Conservation (phyloP, 2,797 vertebrate species). For the Ctenochaetus hawaiiensis region DNA sequence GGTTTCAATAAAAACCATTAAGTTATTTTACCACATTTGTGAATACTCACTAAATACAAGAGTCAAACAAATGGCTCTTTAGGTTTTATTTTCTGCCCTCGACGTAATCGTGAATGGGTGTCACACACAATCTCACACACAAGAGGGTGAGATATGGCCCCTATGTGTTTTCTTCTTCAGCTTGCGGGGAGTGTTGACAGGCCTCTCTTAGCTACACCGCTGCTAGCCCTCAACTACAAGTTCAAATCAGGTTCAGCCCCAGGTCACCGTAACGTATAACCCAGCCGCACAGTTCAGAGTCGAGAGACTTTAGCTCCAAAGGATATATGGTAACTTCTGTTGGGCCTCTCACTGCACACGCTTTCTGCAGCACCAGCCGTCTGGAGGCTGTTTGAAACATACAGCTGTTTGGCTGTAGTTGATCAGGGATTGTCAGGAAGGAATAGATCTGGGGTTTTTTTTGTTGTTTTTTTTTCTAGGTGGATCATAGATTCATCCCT, state of each 20-base stretch:
- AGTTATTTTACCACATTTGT: not conserved
- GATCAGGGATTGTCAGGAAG: not conserved
- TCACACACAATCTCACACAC: constrained; percentile 47
- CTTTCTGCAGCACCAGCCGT: not conserved
- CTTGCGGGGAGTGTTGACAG: constrained; percentile 69
- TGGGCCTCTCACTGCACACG: constrained; percentile 33
- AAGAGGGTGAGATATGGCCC: constrained; percentile 64
- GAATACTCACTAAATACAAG: not conserved
- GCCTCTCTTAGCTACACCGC: constrained; percentile 52
- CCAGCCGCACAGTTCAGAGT: constrained; percentile 32
- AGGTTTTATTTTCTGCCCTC: constrained; percentile 28
- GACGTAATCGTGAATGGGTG: constrained; percentile 35
- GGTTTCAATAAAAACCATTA: not conserved
- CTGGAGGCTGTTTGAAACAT: constrained; percentile 35
- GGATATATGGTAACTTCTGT: constrained; percentile 32
- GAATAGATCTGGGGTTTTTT: not conserved
- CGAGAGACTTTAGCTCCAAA: constrained; percentile 35
- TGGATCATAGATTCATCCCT: no score
- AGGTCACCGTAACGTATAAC: constrained; percentile 54
- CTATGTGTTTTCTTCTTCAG: constrained; percentile 47
- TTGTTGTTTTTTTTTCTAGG: no score
- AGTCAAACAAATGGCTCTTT: constrained; percentile 12
- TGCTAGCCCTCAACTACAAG: constrained; percentile 44
- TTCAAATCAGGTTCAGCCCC: constrained; percentile 68
- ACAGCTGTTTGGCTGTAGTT: no score